Evolutionary conservation across 1,140 invertebrate species (phyloP).

Genomic region (Leptinotarsa lineolata): DNA sequence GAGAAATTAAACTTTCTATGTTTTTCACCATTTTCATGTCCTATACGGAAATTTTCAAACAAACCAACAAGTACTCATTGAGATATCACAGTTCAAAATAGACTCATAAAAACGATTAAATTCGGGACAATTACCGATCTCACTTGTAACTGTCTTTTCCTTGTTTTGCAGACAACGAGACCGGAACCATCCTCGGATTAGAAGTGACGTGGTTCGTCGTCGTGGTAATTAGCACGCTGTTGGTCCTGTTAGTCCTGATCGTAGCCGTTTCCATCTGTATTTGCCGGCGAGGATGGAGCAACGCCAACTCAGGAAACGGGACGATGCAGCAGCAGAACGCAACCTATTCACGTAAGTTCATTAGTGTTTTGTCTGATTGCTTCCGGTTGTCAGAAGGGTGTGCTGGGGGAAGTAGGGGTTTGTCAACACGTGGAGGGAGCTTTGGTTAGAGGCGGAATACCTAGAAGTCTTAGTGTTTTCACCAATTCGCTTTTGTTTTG

Average conservation of each 20-base stretch:
- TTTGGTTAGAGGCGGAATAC: too few species aligned
- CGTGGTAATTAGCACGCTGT: constrained; percentile 67
- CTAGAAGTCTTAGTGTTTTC: too few species aligned
- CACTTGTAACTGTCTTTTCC: background rate
- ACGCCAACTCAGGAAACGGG: constrained; percentile 59
- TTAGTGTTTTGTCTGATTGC: background rate
- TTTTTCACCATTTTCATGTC: too few species aligned
- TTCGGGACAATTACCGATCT: too few species aligned
- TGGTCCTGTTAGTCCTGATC: constrained; percentile 70
- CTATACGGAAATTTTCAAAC: too few species aligned
- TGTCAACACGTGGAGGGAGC: too few species aligned
- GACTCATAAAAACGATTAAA: too few species aligned
- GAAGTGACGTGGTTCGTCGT: constrained; percentile 76
- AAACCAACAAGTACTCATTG: too few species aligned
- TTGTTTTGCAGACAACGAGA: constrained; percentile 67
- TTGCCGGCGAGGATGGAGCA: constrained; percentile 69
- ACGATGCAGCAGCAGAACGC: constrained; percentile 60
- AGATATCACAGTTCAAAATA: too few species aligned
- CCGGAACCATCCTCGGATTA: constrained; percentile 74
- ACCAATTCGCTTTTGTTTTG: too few species aligned
- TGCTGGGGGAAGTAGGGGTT: too few species aligned
- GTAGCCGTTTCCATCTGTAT: constrained; percentile 72
- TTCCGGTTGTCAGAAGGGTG: background rate
- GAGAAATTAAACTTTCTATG: too few species aligned
- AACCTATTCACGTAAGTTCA: constrained; percentile 59